These are phyloP conservation scores for Stomorhina lunata DNA, from an alignment of 2,888 invertebrate genomes.

Conservation along the genomic window DNA sequence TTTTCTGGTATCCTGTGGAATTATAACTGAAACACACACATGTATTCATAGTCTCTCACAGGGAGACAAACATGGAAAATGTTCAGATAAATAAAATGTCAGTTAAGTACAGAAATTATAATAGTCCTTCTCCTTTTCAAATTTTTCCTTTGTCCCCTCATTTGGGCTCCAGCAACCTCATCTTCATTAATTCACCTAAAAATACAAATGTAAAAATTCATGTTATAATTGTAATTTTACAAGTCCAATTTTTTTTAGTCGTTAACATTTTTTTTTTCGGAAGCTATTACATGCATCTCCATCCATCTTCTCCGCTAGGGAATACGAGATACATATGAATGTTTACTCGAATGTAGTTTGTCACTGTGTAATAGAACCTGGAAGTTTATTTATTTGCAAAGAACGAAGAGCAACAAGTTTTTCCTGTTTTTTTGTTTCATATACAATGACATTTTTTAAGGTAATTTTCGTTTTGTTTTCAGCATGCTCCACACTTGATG, in stretches of 20 bases:
- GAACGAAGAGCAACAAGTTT: constrained; percentile 7
- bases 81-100: constrained; percentile 44
- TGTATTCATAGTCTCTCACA: too few species aligned
- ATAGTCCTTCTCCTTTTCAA: background rate
- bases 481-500: background rate
- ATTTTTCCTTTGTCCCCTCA: background rate
- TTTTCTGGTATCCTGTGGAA: background rate
- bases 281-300: background rate
- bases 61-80: constrained; percentile 15
- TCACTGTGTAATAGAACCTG: background rate
- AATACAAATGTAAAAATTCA: constrained; percentile 40
- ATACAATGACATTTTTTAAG: background rate
- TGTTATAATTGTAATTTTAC: constrained; percentile 45
- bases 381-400: background rate
- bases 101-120: constrained; percentile 24
- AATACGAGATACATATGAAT: background rate
- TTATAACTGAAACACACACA: constrained; percentile 3
- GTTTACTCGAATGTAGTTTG: too few species aligned
- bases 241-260: constrained; percentile 38
- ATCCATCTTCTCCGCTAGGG: background rate
- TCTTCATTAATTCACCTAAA: background rate
- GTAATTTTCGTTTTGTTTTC: background rate
- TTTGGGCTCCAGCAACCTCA: background rate
- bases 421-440: background rate
- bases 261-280: background rate